Evolutionary conservation across 2,113 vertebrate genomes (phyloP).

Genomic region (Caranx melampygus): DNA sequence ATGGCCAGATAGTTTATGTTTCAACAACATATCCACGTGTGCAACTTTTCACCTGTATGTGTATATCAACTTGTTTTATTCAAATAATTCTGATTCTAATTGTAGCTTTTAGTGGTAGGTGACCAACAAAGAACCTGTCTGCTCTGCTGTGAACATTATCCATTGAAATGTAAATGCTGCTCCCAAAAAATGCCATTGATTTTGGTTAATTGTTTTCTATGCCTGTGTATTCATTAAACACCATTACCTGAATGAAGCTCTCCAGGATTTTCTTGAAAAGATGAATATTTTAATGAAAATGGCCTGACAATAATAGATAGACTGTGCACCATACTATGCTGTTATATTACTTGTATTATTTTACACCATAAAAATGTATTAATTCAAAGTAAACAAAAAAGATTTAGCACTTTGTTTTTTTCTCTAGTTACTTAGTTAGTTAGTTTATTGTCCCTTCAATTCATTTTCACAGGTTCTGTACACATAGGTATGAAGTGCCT

Average conservation of each 20-base stretch:
- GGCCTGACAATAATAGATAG: too few species aligned
- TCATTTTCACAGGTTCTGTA: too few species aligned
- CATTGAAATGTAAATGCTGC: not conserved
- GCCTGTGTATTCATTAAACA: not conserved
- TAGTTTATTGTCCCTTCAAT: too few species aligned
- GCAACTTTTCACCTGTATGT: not conserved
- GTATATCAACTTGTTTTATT: not conserved
- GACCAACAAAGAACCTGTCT: not conserved
- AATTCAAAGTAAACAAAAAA: not conserved
- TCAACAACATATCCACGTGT: too few species aligned
- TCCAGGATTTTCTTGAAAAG: not conserved
- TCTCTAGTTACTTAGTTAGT: too few species aligned
- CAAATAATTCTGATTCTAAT: not conserved
- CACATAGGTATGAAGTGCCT: too few species aligned
- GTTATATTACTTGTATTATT: not conserved
- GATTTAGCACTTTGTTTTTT: not conserved
- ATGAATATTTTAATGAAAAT: not conserved
- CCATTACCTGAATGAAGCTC: not conserved
- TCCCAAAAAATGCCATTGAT: not conserved
- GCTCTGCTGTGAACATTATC: not conserved
- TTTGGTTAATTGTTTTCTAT: not conserved
- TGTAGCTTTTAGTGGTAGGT: not conserved
- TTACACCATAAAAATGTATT: not conserved
- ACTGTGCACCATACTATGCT: too few species aligned
- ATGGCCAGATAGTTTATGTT: constrained; percentile 49